Evolutionary conservation across 2,113 vertebrate species (phyloP), one percentile per base, ranked within the genome.

Genomic region (Dicentrarchus labrax): DNA sequence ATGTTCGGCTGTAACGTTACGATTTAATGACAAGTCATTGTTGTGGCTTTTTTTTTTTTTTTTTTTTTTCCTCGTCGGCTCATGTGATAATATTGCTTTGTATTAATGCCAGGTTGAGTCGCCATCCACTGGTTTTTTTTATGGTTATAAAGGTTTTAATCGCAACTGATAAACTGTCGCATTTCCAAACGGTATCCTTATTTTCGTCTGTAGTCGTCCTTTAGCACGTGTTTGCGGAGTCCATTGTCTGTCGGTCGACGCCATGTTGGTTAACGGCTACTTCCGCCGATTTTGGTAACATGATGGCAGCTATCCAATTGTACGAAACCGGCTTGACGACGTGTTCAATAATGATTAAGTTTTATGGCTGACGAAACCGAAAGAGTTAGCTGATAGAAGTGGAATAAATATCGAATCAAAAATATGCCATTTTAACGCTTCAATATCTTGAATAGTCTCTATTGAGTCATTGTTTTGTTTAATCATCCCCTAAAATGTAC

Each of bases 251-350:
- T 83, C 39, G 48, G 51, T 22, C 45, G 91, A 72, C 93, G 95
- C 95, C 94, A 95, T 95, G 90, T 96, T 95, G 91, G 84, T 83
- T 77, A 61, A 57, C 21, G 16, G 86, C 87, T 15, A 91, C 92
- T 93, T 93, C 91, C 89, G 89, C 87, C 74, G 48, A 51, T 66
- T 4, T 65, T 69, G 22, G 72, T 43, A 86, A 38, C 50, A 45
- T 47, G 48, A 75, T 82, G 73, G 76, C 71, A 48, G 47, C 45
- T 0, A 6, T 36, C 78, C 69, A 76, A 30, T 19, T 22, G 61
- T 16, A 24, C 21, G n/a, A 57, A 88, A 84, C 70, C 19, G 10
- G 24, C 21, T 38, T 45, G 17, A 64, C 47, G 4, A 9, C 41
- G 0, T 15, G 53, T 72, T 2, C 16, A 36, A 16, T 48, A 2